Evolutionary conservation across 2,888 invertebrate species (phyloP).

Genomic region (Tinea semifulvella): DNA sequence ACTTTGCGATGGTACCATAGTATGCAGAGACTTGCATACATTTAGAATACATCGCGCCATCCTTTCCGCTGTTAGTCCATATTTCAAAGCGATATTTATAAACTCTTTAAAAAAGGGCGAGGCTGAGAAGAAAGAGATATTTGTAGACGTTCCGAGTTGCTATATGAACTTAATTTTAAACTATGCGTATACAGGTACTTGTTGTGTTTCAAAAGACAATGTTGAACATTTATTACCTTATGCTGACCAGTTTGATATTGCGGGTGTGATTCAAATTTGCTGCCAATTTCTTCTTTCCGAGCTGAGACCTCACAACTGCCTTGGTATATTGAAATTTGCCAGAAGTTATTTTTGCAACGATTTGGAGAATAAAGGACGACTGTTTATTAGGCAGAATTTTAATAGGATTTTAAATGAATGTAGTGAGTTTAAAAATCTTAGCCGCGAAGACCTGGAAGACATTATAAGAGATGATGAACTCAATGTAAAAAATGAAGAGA

Average conservation of each 20-base stretch:
- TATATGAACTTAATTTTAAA: constrained; percentile 75
- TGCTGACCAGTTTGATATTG: constrained; percentile 78
- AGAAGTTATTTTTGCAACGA: constrained; percentile 75
- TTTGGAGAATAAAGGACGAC: constrained; percentile 68
- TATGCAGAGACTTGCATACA: constrained; percentile 68
- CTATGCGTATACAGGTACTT: constrained; percentile 78
- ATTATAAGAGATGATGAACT: constrained; percentile 75
- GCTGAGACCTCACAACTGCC: constrained; percentile 73
- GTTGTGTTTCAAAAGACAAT: constrained; percentile 70
- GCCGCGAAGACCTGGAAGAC: constrained; percentile 68
- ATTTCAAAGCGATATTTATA: constrained; percentile 77
- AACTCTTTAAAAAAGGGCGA: constrained; percentile 71
- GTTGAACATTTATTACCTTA: constrained; percentile 74
- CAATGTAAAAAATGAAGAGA: constrained; percentile 76
- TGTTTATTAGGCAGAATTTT: constrained; percentile 68
- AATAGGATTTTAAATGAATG: constrained; percentile 69
- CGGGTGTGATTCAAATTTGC: constrained; percentile 76
- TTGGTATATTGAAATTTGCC: constrained; percentile 76
- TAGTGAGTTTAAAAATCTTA: constrained; percentile 70
- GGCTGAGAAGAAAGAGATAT: constrained; percentile 68
- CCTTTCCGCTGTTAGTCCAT: constrained; percentile 76
- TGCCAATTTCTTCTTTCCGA: constrained; percentile 72
- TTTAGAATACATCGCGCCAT: constrained; percentile 76
- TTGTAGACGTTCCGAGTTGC: constrained; percentile 65
- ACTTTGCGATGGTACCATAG: constrained; percentile 75